Percentiles rank a stretch among this genome's conserved stretches.
Evolutionary conservation across 2,113 vertebrate genomes (phyloP).

Genomic region (Ancistrus triradiatus): DNA sequence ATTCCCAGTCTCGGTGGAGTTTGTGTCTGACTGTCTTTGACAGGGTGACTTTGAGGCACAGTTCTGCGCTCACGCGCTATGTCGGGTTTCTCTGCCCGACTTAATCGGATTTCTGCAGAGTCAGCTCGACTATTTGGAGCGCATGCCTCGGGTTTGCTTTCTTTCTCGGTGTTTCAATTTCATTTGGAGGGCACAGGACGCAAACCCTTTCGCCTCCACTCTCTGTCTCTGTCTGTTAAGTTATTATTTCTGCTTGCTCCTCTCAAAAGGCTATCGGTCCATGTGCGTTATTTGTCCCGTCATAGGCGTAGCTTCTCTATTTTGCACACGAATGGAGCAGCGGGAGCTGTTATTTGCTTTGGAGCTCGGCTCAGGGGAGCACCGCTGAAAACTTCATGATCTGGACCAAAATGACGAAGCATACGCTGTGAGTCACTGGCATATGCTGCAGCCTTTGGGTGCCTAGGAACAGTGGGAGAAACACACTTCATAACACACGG

Average conservation of each 20-base stretch:
- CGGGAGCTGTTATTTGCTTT: slow-evolving; percentile 12
- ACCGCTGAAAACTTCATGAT: slow-evolving; percentile 25
- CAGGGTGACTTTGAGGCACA: slow-evolving; percentile 46
- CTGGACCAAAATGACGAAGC: slow-evolving; percentile 39
- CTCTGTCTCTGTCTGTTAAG: no score
- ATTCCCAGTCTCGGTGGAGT: not conserved
- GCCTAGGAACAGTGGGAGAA: slow-evolving; percentile 39
- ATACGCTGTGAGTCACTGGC: slow-evolving; percentile 44
- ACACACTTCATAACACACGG: slow-evolving; percentile 9
- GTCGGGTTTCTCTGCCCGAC: slow-evolving; percentile 47
- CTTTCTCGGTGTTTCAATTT: slow-evolving; percentile 50
- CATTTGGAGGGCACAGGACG: slow-evolving; percentile 45
- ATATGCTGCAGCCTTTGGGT: slow-evolving; percentile 41
- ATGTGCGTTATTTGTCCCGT: slow-evolving; percentile 34
- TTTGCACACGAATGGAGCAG: not conserved
- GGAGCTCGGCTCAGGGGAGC: slow-evolving; percentile 11
- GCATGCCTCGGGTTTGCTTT: slow-evolving; percentile 17
- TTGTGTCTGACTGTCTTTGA: slow-evolving; percentile 16
- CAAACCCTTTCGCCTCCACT: slow-evolving; percentile 22
- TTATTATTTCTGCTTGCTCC: not conserved
- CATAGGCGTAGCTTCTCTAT: not conserved
- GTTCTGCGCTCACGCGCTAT: slow-evolving; percentile 39
- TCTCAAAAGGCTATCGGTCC: slow-evolving; percentile 29
- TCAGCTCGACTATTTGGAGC: slow-evolving; percentile 49
- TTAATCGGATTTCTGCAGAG: slow-evolving; percentile 51